A percentile compares a stretch with the other conserved stretches of the same genome.
phyloP scores from a whole-genome alignment of 92 coral and sea anemone genomes.

The Epizoanthus ramosus region DNA sequence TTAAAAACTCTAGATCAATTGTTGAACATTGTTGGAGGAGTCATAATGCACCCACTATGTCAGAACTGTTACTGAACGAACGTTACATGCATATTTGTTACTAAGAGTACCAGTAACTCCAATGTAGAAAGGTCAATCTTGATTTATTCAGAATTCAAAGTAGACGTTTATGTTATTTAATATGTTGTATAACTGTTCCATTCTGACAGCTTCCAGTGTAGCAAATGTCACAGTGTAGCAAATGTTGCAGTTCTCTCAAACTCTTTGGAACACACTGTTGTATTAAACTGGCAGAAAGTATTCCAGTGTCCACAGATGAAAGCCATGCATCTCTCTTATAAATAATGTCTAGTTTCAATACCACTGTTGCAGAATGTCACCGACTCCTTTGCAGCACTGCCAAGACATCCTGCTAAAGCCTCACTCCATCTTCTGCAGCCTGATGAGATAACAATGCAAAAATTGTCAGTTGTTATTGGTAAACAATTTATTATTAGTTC shows the following conservation, averaged over 20 bases:
- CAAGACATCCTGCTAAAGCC: neutral
- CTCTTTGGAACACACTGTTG: too few relatives aligned
- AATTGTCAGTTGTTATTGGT: neutral
- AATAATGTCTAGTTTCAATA: neutral
- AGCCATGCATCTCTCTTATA: neutral
- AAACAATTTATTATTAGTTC: neutral
- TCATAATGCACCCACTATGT: too few relatives aligned
- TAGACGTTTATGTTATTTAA: too few relatives aligned
- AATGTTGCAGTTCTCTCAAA: too few relatives aligned
- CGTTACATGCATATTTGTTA: neutral
- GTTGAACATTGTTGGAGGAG: neutral
- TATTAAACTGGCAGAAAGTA: too few relatives aligned
- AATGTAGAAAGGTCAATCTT: too few relatives aligned
- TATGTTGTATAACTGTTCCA: too few relatives aligned
- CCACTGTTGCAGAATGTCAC: neutral
- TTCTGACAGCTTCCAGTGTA: too few relatives aligned
- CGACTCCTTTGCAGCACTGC: neutral
- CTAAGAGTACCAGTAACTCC: neutral
- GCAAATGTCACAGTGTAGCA: too few relatives aligned
- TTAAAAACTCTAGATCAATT: neutral
- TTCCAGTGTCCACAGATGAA: too few relatives aligned
- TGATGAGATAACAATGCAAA: neutral
- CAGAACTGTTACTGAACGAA: neutral
- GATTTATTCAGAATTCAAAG: neutral
- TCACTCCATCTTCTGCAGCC: constrained; percentile 40